Conservation (phyloP, 2,888 invertebrate genomes). For the Fragum fragum region DNA sequence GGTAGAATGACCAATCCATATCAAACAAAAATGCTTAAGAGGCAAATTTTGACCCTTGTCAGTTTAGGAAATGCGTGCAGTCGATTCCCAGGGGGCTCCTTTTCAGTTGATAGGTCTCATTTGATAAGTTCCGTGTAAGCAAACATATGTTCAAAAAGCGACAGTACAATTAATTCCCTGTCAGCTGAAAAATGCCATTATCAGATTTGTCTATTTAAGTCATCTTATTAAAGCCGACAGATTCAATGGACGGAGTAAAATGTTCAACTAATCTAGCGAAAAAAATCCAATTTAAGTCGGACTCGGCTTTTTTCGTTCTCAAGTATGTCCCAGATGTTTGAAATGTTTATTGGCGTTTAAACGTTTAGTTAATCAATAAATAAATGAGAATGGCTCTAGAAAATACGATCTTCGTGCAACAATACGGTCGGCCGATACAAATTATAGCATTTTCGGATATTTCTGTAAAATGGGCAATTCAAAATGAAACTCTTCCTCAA, state of each 20-base stretch:
- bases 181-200: slow-evolving; percentile 26
- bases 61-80: too few species aligned
- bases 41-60: too few species aligned
- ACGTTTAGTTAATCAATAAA: slow-evolving; percentile 25
- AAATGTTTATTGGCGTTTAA: slow-evolving; percentile 18
- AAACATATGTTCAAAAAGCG: slow-evolving; percentile 17
- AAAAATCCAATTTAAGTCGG: slow-evolving; percentile 18
- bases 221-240: slow-evolving; percentile 22
- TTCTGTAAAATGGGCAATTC: too few species aligned
- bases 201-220: slow-evolving; percentile 12
- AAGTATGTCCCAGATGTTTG: slow-evolving; percentile 23
- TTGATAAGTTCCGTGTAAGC: slow-evolving; percentile 3
- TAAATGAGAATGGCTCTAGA: background rate
- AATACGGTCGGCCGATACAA: too few species aligned
- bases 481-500: too few species aligned
- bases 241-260: slow-evolving; percentile 21
- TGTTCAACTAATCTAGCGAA: slow-evolving; percentile 22
- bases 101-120: too few species aligned
- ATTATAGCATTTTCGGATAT: too few species aligned
- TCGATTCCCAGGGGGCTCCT: too few species aligned
- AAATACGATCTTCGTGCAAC: background rate
- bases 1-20: too few species aligned
- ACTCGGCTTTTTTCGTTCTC: slow-evolving; percentile 10
- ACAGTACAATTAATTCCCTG: slow-evolving; percentile 23
- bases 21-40: too few species aligned